These are phyloP conservation scores for Huso huso DNA, from an alignment of 2,797 vertebrate genomes.

Conservation along the genomic window DNA sequence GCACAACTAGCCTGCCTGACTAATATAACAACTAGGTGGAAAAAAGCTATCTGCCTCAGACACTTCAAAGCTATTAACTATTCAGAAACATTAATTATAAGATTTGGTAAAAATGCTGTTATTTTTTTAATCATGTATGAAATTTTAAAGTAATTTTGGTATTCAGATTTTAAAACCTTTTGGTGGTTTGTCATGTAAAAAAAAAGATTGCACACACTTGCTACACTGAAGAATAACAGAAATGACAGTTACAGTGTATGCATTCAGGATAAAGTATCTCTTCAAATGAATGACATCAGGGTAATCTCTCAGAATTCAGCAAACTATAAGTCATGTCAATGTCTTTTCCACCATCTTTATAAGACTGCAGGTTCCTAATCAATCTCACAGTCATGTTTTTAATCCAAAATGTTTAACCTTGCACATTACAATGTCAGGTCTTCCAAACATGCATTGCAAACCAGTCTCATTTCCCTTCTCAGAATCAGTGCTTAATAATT, in stretches of 20 bases:
- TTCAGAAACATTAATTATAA: no score
- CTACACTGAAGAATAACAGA: no score
- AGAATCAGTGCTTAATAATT: constrained; percentile 49
- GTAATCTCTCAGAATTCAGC: constrained; percentile 52
- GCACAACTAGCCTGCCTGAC: no score
- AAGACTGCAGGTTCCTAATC: constrained; percentile 50
- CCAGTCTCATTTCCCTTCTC: constrained; percentile 45
- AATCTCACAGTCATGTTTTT: constrained; percentile 58
- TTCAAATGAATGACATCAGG: constrained; percentile 55
- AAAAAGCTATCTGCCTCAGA: no score
- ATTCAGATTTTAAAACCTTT: no score
- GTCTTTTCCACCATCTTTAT: constrained; percentile 48
- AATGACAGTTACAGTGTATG: constrained; percentile 21
- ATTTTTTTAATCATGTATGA: no score
- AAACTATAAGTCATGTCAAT: constrained; percentile 51
- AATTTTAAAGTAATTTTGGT: no score
- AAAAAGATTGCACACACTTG: no score
- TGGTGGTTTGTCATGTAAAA: no score
- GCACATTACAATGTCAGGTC: constrained; percentile 49
- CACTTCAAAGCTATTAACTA: no score
- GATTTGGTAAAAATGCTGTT: no score
- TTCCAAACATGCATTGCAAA: constrained; percentile 38
- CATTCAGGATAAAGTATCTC: constrained; percentile 47
- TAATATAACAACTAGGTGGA: no score
- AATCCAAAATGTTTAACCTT: constrained; percentile 60